Evolutionary conservation across 2,113 vertebrate genomes (phyloP).

Genomic region (Laticauda colubrina): DNA sequence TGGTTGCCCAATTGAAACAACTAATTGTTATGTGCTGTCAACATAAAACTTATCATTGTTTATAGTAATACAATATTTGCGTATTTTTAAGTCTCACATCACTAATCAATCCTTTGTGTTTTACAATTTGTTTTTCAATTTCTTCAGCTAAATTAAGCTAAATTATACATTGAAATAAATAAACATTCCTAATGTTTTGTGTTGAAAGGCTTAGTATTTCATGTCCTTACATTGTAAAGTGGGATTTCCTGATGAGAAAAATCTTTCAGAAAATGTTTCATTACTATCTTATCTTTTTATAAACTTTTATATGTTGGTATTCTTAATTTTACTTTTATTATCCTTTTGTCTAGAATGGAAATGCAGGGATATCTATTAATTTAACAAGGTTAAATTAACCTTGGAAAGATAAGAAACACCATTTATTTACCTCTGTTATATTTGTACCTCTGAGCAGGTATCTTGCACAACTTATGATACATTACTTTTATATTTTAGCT

Average conservation of each 20-base stretch:
- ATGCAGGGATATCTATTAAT: background rate
- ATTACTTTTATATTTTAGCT: background rate
- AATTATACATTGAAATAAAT: background rate
- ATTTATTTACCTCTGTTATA: background rate
- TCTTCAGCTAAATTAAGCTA: background rate
- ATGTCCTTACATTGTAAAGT: background rate
- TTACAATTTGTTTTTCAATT: background rate
- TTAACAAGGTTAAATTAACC: background rate
- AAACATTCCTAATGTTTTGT: background rate
- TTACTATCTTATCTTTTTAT: background rate
- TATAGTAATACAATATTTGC: background rate
- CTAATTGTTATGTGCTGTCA: background rate
- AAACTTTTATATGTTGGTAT: background rate
- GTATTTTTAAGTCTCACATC: background rate
- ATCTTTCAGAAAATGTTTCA: background rate
- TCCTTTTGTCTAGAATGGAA: background rate
- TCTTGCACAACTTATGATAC: background rate
- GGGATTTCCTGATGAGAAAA: background rate
- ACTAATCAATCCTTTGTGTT: background rate
- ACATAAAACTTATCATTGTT: background rate
- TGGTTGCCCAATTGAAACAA: background rate
- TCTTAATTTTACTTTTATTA: background rate
- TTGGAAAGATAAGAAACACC: background rate
- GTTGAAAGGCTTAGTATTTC: background rate
- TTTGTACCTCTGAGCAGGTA: background rate